These are phyloP conservation scores for Sarcophilus harrisii DNA, from an alignment of 2,797 vertebrate genomes.

Conservation along the genomic window DNA sequence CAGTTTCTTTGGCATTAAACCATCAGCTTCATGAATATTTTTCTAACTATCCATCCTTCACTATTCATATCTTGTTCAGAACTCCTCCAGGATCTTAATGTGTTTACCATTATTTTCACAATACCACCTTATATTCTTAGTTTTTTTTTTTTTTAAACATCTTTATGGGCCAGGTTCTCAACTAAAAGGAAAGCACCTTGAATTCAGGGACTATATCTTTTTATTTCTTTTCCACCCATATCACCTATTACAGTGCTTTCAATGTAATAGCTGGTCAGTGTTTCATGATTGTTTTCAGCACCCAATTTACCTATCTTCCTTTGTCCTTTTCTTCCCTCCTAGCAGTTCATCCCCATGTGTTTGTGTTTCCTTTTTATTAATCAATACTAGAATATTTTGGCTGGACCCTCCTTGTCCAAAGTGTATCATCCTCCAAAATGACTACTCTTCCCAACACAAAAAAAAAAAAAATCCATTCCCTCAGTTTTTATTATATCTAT, in stretches of 20 bases:
- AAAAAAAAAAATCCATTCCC: not conserved
- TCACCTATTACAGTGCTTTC: not conserved
- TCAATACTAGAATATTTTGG: not conserved
- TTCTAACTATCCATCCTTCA: not conserved
- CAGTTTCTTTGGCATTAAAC: too few species aligned
- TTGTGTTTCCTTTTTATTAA: not conserved
- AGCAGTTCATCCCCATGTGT: not conserved
- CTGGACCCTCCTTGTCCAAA: not conserved
- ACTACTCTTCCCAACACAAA: not conserved
- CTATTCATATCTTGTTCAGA: not conserved
- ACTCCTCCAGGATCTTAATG: not conserved
- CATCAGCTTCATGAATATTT: not conserved
- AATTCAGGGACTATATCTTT: not conserved
- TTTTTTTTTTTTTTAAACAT: not conserved
- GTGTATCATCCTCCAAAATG: not conserved
- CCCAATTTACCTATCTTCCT: too few species aligned
- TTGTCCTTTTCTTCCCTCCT: not conserved
- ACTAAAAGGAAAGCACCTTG: not conserved
- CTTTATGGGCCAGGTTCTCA: not conserved
- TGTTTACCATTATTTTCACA: not conserved
- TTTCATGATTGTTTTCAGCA: not conserved
- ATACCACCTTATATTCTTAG: not conserved
- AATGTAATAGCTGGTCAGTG: not conserved
- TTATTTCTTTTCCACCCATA: not conserved
- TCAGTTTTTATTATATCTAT: not conserved